Conservation (phyloP, 2,113 vertebrate species). For the Eidolon helvum region DNA sequence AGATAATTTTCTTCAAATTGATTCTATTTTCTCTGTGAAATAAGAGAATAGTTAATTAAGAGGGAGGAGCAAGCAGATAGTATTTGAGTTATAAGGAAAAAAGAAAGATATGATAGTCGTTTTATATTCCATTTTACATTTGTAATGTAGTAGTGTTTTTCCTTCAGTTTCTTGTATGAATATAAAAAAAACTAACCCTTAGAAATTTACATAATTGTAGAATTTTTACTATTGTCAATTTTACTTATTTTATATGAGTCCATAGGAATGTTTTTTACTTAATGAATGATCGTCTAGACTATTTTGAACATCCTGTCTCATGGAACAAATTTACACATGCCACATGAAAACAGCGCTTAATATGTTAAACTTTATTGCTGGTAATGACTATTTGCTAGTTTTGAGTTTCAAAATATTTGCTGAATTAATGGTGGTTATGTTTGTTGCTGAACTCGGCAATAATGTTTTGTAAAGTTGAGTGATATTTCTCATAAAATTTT, state of each 20-base stretch:
- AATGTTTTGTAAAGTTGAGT: neutral
- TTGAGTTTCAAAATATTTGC: neutral
- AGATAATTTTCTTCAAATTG: neutral
- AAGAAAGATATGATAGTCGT: neutral
- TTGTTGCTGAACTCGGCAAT: neutral
- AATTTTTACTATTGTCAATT: neutral
- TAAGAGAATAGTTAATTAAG: neutral
- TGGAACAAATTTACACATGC: neutral
- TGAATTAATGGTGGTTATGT: neutral
- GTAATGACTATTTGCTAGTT: neutral
- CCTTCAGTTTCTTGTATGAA: neutral
- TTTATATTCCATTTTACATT: neutral
- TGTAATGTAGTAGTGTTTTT: neutral
- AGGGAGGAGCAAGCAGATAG: neutral
- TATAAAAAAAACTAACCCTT: neutral
- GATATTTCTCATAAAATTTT: neutral
- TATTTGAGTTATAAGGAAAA: neutral
- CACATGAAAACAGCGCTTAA: neutral
- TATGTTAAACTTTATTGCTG: neutral
- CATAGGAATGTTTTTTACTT: neutral
- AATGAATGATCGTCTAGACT: neutral
- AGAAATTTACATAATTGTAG: neutral
- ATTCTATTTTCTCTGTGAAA: neutral
- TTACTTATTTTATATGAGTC: neutral
- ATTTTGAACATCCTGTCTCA: neutral